Percentiles rank a stretch among this genome's conserved stretches.
phyloP scores from a whole-genome alignment of 2,113 vertebrate genomes.

The Chlorodrepanis virens region DNA sequence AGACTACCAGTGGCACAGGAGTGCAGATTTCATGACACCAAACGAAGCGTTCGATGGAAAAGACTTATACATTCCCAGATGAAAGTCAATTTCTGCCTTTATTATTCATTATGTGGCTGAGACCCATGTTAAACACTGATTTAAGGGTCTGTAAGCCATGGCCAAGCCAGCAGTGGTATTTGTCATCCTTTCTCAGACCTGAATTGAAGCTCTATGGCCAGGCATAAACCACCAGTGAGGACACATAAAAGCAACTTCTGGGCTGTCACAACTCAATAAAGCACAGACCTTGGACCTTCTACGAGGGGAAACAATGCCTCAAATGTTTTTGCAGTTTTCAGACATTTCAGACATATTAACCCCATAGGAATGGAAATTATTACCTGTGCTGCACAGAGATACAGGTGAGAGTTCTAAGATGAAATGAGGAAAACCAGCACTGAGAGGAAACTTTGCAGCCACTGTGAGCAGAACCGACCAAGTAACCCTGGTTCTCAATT shows the following conservation, averaged over 20 bases:
- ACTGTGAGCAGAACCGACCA: neutral
- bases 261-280: neutral
- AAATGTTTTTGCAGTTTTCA: neutral
- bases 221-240: neutral
- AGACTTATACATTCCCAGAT: neutral
- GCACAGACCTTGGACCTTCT: neutral
- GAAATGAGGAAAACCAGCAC: neutral
- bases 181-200: neutral
- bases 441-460: neutral
- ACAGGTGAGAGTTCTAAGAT: neutral
- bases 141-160: neutral
- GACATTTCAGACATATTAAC: neutral
- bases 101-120: neutral
- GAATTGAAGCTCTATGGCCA: neutral
- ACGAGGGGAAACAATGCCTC: accelerated
- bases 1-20: neutral
- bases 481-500: neutral
- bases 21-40: neutral
- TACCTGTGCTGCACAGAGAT: neutral
- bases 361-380: neutral
- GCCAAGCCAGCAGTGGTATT: neutral
- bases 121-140: neutral
- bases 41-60: neutral
- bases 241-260: neutral
- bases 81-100: neutral